phyloP scores from a whole-genome alignment of 2,888 invertebrate species.

The Syritta pipiens region DNA sequence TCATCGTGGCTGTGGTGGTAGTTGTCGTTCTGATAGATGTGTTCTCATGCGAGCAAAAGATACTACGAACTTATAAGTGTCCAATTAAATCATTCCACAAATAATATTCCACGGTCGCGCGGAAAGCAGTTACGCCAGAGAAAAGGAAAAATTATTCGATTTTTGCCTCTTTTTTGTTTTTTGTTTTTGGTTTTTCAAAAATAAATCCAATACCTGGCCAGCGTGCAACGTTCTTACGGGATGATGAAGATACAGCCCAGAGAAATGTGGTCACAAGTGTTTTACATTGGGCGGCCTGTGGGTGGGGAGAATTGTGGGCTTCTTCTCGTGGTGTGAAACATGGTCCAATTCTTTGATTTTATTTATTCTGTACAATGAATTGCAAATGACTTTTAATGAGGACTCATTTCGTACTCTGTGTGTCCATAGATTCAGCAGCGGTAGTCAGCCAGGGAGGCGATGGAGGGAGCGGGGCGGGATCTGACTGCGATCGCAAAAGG shows the following conservation, averaged over 20 bases:
- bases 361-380: conserved; percentile 61
- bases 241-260: conserved; percentile 34
- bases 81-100: conserved; percentile 66
- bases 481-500: background rate
- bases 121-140: conserved; percentile 31
- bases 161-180: background rate
- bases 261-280: conserved; percentile 42
- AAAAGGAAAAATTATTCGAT: background rate
- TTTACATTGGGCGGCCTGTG: too few relatives aligned
- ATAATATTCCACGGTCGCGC: conserved; percentile 60
- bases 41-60: conserved; percentile 10
- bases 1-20: background rate
- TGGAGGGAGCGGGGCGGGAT: background rate
- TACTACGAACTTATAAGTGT: conserved; percentile 50
- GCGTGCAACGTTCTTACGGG: background rate
- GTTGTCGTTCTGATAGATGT: conserved; percentile 28
- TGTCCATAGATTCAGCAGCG: conserved; percentile 9
- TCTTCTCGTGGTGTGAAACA: conserved; percentile 30
- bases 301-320: background rate
- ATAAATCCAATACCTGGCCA: conserved; percentile 46
- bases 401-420: conserved; percentile 20
- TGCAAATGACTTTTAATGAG: conserved; percentile 61
- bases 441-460: too few relatives aligned
- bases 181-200: conserved; percentile 7
- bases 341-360: conserved; percentile 64